Evolutionary conservation across 2,113 vertebrate genomes (phyloP), one percentile per base, ranked within the genome.

Genomic region (Alectura lathami): DNA sequence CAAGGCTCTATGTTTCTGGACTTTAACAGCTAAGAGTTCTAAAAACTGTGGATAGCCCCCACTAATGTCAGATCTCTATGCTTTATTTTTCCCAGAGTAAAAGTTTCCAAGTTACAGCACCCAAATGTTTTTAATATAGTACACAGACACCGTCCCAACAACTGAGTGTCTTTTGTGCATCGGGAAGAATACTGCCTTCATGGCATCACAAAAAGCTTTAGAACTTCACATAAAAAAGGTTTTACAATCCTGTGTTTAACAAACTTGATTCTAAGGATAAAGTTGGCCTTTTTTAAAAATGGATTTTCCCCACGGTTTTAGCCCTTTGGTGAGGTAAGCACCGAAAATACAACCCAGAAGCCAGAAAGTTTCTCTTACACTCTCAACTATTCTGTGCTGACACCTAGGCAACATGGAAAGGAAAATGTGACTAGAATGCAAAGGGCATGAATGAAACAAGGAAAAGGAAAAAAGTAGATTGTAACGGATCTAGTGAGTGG

Each of bases 351-450:
- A 79, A 45, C n/a, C 40, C 36, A 85, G 82, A 87, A 72, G 75
- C 59, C 63, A 85, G 81, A 68, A 96, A 95, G 72, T 80, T 94
- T 91, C 79, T 93, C 72, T 73, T 88, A 23, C 53, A 64, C 91
- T 95, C 89, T 92, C 64, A 89, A 50, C 79, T 86, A 59, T 64
- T 77, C 81, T 85, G 72, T 54, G 63, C 84, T 85, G 67, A 93
- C 93, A 96, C 78, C 88, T 70, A 95, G 96, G 89, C 91, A 96
- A 95, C 79, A 67, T 0, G n/a, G 85, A 95, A 94, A 93, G 89
- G 91, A 94, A 93, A 95, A 89, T 90, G 95, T 95, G 91, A 95
- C 78, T 67, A 77, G 95, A 96, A 97, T 94, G 72, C 75, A 93
- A 89, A 94, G 68, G 60, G 68, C 68, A 88, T 67, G 66, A 96